Conservation (phyloP, 2,888 invertebrate species). For the Anagyrus pseudococci region DNA sequence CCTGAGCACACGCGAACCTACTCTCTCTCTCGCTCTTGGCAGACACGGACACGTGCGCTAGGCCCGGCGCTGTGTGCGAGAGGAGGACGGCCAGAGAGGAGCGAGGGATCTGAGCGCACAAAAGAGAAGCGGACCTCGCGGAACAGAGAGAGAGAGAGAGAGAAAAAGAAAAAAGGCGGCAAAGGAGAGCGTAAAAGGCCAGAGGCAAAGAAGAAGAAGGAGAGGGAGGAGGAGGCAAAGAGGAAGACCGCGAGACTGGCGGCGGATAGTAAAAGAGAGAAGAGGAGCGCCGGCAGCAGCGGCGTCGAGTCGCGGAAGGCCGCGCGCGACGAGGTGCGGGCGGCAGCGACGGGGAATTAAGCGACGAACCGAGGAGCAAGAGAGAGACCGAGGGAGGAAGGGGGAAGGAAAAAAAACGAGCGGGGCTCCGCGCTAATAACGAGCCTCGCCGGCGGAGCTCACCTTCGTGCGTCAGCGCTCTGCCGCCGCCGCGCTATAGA, state of each 20-base stretch:
- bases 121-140: constrained; percentile 2
- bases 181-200: background rate
- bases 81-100: constrained; percentile 30
- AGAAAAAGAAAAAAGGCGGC: constrained; percentile 11
- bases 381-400: background rate
- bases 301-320: constrained; percentile 10
- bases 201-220: too few species aligned
- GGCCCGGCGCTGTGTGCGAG: constrained; percentile 19
- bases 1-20: too few species aligned
- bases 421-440: constrained; percentile 30
- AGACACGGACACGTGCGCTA: background rate
- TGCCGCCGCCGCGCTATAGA: background rate
- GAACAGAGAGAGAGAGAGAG: background rate
- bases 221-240: too few species aligned
- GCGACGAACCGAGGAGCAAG: background rate
- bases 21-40: too few species aligned
- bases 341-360: background rate
- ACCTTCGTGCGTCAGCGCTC: constrained; percentile 32
- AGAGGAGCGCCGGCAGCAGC: too few species aligned
- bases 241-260: too few species aligned
- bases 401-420: constrained; percentile 11
- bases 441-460: constrained; percentile 27
- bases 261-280: too few species aligned
- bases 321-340: background rate
- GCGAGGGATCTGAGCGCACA: constrained; percentile 3